Evolutionary conservation across 2,888 invertebrate genomes (phyloP).

Genomic region (Stenchaetothrips biformis): DNA sequence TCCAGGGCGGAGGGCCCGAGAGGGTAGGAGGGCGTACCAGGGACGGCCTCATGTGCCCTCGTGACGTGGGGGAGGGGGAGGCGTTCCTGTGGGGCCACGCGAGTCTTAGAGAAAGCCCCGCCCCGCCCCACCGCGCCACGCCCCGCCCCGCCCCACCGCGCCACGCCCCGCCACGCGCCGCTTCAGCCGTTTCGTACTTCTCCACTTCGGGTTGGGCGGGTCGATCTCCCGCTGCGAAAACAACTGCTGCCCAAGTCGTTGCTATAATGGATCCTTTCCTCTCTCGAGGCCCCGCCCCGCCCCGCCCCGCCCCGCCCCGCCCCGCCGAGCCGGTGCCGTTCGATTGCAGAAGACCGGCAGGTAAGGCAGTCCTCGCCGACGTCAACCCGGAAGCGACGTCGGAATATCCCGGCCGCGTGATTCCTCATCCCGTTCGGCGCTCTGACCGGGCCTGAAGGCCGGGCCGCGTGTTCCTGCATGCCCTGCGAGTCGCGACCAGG

Average conservation of each 20-base stretch:
- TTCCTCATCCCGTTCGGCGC: no score
- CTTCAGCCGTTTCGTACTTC: neutral
- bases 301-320: neutral
- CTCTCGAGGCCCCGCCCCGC: neutral
- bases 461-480: no score
- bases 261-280: slow-evolving; percentile 3
- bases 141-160: neutral
- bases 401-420: no score
- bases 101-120: neutral
- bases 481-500: no score
- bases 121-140: neutral
- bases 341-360: no score
- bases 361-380: no score
- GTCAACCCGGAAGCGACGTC: no score
- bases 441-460: no score
- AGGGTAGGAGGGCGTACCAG: neutral
- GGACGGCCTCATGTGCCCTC: slow-evolving; percentile 20
- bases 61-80: no score
- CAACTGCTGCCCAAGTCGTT: neutral
- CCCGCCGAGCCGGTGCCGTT: no score
- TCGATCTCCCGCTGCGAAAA: slow-evolving; percentile 14
- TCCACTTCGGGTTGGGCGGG: neutral
- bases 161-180: no score
- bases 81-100: neutral
- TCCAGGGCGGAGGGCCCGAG: slow-evolving; percentile 13